These are phyloP conservation scores for Brenthis daphne DNA, from an alignment of 2,888 invertebrate genomes.

Conservation along the genomic window DNA sequence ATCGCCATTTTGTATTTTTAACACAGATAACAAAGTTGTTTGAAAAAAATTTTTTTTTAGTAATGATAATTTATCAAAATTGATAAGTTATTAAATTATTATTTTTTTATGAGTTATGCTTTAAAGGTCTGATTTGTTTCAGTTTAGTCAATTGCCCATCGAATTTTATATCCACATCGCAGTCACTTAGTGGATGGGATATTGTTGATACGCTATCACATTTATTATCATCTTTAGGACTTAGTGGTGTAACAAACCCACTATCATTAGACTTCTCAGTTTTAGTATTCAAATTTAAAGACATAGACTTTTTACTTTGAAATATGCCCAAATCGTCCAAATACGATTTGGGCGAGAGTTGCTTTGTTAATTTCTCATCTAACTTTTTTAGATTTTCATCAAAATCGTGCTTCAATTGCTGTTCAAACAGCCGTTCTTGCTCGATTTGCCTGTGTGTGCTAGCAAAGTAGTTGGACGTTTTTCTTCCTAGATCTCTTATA, in stretches of 20 bases:
- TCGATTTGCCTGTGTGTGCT: conserved; percentile 86
- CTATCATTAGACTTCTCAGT: conserved; percentile 71
- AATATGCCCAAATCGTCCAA: conserved; percentile 63
- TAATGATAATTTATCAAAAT: not conserved
- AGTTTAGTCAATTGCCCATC: conserved; percentile 89
- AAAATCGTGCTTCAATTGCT: conserved; percentile 73
- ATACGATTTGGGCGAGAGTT: conserved; percentile 48
- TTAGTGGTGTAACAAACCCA: conserved; percentile 85
- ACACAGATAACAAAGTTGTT: too few species aligned
- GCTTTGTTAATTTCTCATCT: conserved; percentile 57
- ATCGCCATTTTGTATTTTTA: too few species aligned
- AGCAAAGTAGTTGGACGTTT: conserved; percentile 83
- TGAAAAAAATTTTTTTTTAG: too few species aligned
- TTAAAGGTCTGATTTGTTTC: conserved; percentile 85
- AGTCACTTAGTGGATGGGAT: conserved; percentile 89
- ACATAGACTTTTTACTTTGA: conserved; percentile 65
- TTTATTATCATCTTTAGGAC: conserved; percentile 72
- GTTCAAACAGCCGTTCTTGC: conserved; percentile 82
- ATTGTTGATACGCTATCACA: conserved; percentile 67
- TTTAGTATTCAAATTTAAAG: conserved; percentile 61
- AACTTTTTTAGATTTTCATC: conserved; percentile 70
- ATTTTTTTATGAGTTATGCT: conserved; percentile 25
- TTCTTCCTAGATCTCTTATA: conserved; percentile 58
- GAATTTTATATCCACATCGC: conserved; percentile 90
- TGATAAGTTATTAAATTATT: not conserved